Base-by-base conservation (phyloP, 2,888 invertebrate genomes). In the Phaonia tiefii region DNA sequence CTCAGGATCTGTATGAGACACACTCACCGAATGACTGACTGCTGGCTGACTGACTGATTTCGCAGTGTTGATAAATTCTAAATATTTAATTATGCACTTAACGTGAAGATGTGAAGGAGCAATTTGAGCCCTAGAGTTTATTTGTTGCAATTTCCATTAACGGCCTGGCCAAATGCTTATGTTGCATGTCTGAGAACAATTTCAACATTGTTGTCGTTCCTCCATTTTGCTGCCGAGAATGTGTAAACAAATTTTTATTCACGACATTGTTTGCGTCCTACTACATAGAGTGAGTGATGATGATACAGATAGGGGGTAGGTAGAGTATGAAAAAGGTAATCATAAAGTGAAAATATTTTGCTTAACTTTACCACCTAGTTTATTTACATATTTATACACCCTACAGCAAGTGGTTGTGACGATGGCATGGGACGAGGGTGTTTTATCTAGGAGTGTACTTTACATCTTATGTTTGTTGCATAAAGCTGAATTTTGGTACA, bases 161-260 rank as follows among this genome's bases (percentile, higher is more conserved):
- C 46, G 1, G 31, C 31, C 22, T 13, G n/a, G 15, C 39, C 46
- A 75, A 75, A 75, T 69, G 75, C 22, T 69, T n/a, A 37, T 46
- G 60, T 75, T 75, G 75, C 75, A 69, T 75, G 75, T 37, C 39
- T 39, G 8, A 56, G 5, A 75, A 75, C 58, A 25, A 69, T 75
- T 67, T 49, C 4, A 17, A 49, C n/a, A 39, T 39, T 60, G 25
- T 60, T 60, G 31, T 49, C 15, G 39, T n/a, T 39, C 37, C 10
- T 49, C 4, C 44, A 39, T 60, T 25, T 60, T 15, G 17, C 44
- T 66, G 49, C 11, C 20, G 22, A 42, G 25, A 25, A 44, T 44
- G 44, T 65, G 65, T 26, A 66, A 66, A 66, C 46, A 66, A 26
- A n/a, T 7, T 46, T 46, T 20, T 4, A n/a, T 49, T 49, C 20